Conservation (phyloP, 2,797 vertebrate species). For the Poecilia gillii region DNA sequence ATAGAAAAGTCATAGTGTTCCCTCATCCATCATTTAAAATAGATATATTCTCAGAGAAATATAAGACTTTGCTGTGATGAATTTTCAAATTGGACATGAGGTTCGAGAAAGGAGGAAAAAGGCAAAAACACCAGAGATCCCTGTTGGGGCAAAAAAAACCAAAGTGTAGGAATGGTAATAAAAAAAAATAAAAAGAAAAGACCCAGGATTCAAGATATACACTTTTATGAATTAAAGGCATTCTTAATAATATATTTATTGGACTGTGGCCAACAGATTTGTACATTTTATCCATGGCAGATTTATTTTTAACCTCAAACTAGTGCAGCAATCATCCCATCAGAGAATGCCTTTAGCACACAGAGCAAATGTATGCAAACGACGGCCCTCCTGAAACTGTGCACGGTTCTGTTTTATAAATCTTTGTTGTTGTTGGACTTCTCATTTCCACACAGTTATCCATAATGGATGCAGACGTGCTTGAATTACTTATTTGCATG, state of each 20-base stretch:
- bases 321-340: background rate
- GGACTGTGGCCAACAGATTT: background rate
- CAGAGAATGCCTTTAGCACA: background rate
- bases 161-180: background rate
- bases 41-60: background rate
- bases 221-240: background rate
- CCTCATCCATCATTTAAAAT: background rate
- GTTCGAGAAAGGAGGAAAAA: background rate
- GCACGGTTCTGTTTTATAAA: background rate
- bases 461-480: constrained; percentile 9
- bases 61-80: background rate
- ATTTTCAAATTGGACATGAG: background rate
- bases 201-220: background rate
- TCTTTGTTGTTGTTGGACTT: constrained; percentile 14
- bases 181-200: background rate
- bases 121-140: background rate
- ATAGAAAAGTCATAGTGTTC: background rate
- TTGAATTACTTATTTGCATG: constrained; percentile 4
- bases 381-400: background rate
- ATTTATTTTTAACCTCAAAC: constrained; percentile 1
- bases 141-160: background rate
- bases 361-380: constrained; percentile 3
- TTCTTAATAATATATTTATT: background rate
- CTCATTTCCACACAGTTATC: constrained; percentile 11
- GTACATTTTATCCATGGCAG: background rate